Evolutionary conservation across 2,113 vertebrate genomes (phyloP).

Genomic region (Heptranchias perlo): DNA sequence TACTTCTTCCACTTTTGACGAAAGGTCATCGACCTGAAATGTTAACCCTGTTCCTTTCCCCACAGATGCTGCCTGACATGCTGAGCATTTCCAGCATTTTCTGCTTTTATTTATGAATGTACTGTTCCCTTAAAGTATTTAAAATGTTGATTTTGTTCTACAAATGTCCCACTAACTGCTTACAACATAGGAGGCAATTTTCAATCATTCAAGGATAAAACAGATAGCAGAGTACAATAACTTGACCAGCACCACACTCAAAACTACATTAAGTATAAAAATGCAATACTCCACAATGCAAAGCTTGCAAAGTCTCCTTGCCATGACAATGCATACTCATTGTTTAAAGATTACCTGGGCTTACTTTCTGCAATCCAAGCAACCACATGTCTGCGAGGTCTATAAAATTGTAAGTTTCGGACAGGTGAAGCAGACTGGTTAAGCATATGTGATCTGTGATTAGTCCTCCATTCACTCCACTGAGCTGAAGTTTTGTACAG

Average conservation of each 20-base stretch:
- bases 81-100: no score
- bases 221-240: neutral
- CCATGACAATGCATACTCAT: neutral
- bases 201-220: neutral
- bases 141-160: neutral
- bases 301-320: neutral
- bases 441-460: conserved; percentile 11
- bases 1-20: no score
- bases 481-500: neutral
- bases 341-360: neutral
- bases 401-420: neutral
- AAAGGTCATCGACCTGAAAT: no score
- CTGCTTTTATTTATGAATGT: neutral
- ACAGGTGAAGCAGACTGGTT: neutral
- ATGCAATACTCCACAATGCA: neutral
- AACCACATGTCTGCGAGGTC: neutral
- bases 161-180: neutral
- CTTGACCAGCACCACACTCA: neutral
- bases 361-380: neutral
- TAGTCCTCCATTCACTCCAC: neutral
- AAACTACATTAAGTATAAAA: neutral
- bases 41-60: no score
- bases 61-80: no score
- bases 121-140: neutral
- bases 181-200: neutral